phyloP scores from a whole-genome alignment of 1,140 invertebrate species.

The Scaptomyza montana region DNA sequence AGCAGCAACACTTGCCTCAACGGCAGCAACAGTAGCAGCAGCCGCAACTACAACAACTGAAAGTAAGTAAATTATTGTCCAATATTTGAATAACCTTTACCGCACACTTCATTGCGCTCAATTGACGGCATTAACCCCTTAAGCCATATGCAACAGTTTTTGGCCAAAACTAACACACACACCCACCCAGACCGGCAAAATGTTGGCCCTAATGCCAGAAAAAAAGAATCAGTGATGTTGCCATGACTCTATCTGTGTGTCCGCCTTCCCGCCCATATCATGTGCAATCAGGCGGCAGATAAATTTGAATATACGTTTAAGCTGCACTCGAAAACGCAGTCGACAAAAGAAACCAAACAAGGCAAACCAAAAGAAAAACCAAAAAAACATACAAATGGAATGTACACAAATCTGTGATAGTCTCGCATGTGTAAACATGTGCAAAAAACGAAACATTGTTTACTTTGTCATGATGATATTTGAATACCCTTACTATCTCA shows the following conservation, averaged over 20 bases:
- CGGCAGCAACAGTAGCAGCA: conserved; percentile 6
- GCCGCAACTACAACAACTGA: not conserved
- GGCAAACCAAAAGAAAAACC: not conserved
- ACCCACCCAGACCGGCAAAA: not conserved
- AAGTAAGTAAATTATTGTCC: conserved; percentile 32
- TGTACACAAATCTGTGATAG: conserved; percentile 25
- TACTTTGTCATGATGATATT: not conserved
- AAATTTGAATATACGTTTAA: conserved; percentile 71
- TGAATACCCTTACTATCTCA: not conserved
- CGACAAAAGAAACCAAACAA: conserved; percentile 18
- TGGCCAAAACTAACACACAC: not conserved
- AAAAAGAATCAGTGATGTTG: too few relatives aligned
- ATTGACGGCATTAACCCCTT: conserved; percentile 31
- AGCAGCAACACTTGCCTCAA: conserved; percentile 17
- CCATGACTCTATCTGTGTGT: too few relatives aligned
- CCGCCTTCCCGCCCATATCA: not conserved
- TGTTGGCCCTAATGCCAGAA: conserved; percentile 15
- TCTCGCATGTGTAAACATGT: conserved; percentile 21
- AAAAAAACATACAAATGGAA: not conserved
- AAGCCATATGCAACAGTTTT: conserved; percentile 5
- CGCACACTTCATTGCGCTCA: conserved; percentile 56
- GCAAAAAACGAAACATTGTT: not conserved
- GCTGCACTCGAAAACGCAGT: conserved; percentile 64
- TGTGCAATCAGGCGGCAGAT: conserved; percentile 70
- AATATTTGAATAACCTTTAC: conserved; percentile 3